These are phyloP conservation scores for Sorex fumeus DNA, from an alignment of 2,113 vertebrate genomes.

Conservation along the genomic window DNA sequence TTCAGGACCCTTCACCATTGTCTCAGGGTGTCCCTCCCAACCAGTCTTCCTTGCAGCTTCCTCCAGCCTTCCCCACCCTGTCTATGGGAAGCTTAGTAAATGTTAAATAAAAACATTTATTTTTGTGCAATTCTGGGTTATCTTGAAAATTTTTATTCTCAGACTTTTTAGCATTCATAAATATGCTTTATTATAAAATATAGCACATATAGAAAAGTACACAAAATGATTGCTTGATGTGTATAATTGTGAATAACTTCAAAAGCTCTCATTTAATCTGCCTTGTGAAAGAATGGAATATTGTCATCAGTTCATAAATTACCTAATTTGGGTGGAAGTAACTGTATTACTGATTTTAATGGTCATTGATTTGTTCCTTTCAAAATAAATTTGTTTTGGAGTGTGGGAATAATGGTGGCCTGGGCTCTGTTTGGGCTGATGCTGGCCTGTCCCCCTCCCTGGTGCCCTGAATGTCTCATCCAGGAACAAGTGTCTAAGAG, in stretches of 20 bases:
- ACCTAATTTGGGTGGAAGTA: background rate
- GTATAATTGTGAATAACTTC: conserved; percentile 16
- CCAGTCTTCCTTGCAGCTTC: no score
- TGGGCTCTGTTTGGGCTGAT: no score
- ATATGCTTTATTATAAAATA: conserved; percentile 14
- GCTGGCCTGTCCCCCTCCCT: no score
- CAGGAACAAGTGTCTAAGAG: no score
- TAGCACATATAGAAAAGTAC: background rate
- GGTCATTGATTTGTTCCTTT: conserved; percentile 8
- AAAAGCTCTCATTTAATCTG: background rate
- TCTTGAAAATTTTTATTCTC: background rate
- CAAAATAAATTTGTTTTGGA: background rate
- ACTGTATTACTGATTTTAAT: background rate
- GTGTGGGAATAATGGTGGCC: no score
- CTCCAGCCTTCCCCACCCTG: no score
- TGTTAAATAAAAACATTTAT: background rate
- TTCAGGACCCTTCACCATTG: no score
- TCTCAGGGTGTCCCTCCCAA: no score
- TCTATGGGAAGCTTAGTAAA: no score
- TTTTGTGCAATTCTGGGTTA: background rate
- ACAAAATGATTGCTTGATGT: background rate
- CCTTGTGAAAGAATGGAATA: background rate
- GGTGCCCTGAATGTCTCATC: no score
- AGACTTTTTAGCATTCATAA: background rate
- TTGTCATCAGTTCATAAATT: background rate